These are phyloP conservation scores for Musca domestica DNA, from an alignment of 1,140 invertebrate species.

Conservation along the genomic window DNA sequence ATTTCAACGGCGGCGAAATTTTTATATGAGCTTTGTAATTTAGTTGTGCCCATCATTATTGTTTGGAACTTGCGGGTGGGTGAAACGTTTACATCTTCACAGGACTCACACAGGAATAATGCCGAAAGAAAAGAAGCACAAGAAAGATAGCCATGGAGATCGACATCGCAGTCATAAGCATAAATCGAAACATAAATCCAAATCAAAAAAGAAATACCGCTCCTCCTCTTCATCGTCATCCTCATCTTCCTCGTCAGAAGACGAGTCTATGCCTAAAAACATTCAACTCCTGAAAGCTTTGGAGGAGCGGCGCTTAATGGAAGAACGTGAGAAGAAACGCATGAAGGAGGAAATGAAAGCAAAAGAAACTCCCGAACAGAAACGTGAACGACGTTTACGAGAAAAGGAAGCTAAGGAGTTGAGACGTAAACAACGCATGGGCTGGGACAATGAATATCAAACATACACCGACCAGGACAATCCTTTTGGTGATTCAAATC, in stretches of 20 bases:
- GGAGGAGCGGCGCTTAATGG: conserved; percentile 67
- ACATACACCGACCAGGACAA: conserved; percentile 98
- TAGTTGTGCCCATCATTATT: too few relatives aligned
- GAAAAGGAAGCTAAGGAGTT: conserved; percentile 93
- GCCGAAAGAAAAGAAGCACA: conserved; percentile 7
- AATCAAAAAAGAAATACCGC: conserved; percentile 15
- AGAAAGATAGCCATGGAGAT: conserved; percentile 1
- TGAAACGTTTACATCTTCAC: too few relatives aligned
- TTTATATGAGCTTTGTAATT: too few relatives aligned
- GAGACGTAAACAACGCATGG: conserved; percentile 84
- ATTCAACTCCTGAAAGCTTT: conserved; percentile 69
- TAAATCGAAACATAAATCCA: conserved; percentile 6
- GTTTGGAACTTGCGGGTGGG: too few relatives aligned
- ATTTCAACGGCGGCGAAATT: too few relatives aligned
- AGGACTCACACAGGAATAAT: neutral
- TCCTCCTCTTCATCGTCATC: conserved; percentile 24
- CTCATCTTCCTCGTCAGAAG: conserved; percentile 28
- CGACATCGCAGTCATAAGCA: neutral
- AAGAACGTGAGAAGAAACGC: conserved; percentile 66
- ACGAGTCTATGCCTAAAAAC: conserved; percentile 29
- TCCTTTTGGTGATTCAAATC: conserved; percentile 95
- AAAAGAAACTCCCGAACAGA: conserved; percentile 93
- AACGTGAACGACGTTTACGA: conserved; percentile 76
- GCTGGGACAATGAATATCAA: conserved; percentile 93
- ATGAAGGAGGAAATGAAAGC: conserved; percentile 84